These are phyloP conservation scores for Notocelia uddmanniana DNA, from an alignment of 2,888 invertebrate species.

Conservation along the genomic window DNA sequence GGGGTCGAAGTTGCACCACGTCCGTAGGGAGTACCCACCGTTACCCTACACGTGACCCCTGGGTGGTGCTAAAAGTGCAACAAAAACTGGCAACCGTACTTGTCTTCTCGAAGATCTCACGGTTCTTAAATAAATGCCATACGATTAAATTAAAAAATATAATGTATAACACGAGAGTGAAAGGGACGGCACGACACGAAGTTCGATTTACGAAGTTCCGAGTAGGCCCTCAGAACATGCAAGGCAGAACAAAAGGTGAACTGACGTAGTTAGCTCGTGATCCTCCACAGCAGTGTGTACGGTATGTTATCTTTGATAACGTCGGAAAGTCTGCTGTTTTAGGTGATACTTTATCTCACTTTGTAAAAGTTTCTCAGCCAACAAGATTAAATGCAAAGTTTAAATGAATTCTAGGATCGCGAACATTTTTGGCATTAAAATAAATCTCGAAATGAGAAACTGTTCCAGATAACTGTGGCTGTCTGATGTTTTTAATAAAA, in stretches of 20 bases:
- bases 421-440: slow-evolving; percentile 70
- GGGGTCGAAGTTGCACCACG: too few species aligned
- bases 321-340: slow-evolving; percentile 71
- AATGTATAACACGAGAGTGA: too few species aligned
- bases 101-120: too few species aligned
- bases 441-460: slow-evolving; percentile 59
- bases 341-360: slow-evolving; percentile 80
- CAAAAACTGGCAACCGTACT: too few species aligned
- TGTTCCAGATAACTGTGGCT: slow-evolving; percentile 49
- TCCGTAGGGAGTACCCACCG: too few species aligned
- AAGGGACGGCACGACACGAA: too few species aligned
- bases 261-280: background rate
- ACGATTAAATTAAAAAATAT: too few species aligned
- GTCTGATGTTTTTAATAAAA: slow-evolving; percentile 46
- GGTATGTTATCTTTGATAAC: slow-evolving; percentile 67
- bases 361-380: slow-evolving; percentile 76
- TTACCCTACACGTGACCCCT: too few species aligned
- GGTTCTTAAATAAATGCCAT: too few species aligned
- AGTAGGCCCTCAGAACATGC: too few species aligned
- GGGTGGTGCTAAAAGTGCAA: too few species aligned
- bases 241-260: background rate
- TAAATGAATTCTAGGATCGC: slow-evolving; percentile 79
- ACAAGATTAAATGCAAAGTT: slow-evolving; percentile 83
- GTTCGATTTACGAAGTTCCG: too few species aligned
- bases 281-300: slow-evolving; percentile 50